Evolutionary conservation across 2,113 vertebrate species (phyloP).

Genomic region (Trogon melanurus): DNA sequence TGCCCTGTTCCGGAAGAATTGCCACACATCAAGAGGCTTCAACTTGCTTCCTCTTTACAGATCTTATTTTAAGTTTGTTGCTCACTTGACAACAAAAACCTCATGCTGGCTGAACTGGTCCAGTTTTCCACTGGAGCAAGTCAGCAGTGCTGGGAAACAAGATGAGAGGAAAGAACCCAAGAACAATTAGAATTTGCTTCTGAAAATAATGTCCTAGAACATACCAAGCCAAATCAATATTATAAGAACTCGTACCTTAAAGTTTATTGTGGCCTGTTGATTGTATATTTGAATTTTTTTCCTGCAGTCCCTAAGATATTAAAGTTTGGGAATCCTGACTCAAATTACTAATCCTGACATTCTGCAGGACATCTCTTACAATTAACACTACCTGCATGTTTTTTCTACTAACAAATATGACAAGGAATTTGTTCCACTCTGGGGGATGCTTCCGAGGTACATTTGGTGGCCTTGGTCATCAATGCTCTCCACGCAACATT

Average conservation of each 20-base stretch:
- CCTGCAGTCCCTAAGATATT: background rate
- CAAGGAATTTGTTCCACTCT: background rate
- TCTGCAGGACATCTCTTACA: background rate
- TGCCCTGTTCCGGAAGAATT: constrained; percentile 47
- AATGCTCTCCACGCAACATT: background rate
- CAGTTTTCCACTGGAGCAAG: background rate
- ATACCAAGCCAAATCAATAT: background rate
- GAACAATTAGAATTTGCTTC: background rate
- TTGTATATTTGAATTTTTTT: background rate
- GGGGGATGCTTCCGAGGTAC: background rate
- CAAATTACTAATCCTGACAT: background rate
- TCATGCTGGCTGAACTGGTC: background rate
- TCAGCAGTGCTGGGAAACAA: background rate
- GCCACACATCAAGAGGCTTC: constrained; percentile 18
- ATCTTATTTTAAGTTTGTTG: background rate
- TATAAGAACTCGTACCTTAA: background rate
- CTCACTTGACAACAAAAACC: background rate
- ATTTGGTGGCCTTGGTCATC: background rate
- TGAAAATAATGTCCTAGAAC: background rate
- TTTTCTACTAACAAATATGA: background rate
- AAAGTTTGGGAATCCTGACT: background rate
- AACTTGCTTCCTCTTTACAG: constrained; percentile 48
- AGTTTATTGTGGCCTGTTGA: background rate
- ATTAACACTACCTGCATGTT: background rate
- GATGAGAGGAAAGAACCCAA: accelerated